Evolutionary conservation across 2,113 vertebrate genomes (phyloP).

Genomic region (Xiphias gladius): DNA sequence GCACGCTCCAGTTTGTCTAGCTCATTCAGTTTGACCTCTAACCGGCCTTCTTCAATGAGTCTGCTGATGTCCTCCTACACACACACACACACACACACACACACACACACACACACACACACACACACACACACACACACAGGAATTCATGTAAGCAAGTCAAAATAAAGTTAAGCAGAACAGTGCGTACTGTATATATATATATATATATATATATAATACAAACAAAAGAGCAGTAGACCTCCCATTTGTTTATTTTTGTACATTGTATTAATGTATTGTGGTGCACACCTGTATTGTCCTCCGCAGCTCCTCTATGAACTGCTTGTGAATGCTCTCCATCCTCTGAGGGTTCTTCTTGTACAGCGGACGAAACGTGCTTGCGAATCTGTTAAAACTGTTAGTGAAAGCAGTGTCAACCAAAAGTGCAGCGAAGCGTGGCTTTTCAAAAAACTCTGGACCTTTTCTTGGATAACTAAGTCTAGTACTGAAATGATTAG

Average conservation of each 20-base stretch:
- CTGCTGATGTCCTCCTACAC: slow-evolving; percentile 81
- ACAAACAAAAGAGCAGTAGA: background rate
- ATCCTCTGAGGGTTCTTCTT: slow-evolving; percentile 88
- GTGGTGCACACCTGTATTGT: slow-evolving; percentile 84
- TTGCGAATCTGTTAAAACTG: slow-evolving; percentile 90
- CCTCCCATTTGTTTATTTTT: background rate
- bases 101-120: slow-evolving; percentile 30
- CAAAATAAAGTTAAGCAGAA: background rate
- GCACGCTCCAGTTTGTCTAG: slow-evolving; percentile 81
- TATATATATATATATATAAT: background rate
- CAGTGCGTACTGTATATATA: slow-evolving; percentile 8
- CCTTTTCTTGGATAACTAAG: background rate
- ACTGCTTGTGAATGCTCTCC: slow-evolving; percentile 89
- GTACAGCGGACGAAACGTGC: slow-evolving; percentile 87
- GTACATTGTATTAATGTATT: background rate
- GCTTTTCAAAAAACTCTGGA: background rate
- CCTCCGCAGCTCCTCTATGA: slow-evolving; percentile 86
- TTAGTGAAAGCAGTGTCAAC: background rate
- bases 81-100: slow-evolving; percentile 9
- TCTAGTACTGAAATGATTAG: background rate
- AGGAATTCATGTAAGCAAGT: slow-evolving; percentile 9
- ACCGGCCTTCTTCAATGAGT: slow-evolving; percentile 81
- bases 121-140: slow-evolving; percentile 53
- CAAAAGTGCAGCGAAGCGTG: background rate
- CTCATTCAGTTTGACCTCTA: slow-evolving; percentile 81